phyloP scores from a whole-genome alignment of 2,888 invertebrate genomes.

The Petrophora chlorosata region DNA sequence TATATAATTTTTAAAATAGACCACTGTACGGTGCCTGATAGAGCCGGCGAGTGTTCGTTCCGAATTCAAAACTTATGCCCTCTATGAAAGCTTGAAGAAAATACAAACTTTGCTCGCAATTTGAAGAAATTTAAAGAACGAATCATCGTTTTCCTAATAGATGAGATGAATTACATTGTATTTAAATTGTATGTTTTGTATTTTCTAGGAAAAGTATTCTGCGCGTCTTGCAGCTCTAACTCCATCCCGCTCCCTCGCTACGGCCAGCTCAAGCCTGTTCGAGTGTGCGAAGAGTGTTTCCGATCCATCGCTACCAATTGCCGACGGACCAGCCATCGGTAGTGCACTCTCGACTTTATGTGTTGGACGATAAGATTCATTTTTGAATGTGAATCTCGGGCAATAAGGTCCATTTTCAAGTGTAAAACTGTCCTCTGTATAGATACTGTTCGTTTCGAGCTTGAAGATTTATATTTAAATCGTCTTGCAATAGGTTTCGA shows the following conservation, averaged over 20 bases:
- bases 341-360: conserved; percentile 2
- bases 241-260: conserved; percentile 96
- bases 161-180: too few species aligned
- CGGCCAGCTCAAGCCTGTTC: conserved; percentile 95
- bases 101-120: too few species aligned
- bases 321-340: conserved; percentile 41
- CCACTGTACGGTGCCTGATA: too few species aligned
- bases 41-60: too few species aligned
- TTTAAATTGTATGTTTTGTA: neutral
- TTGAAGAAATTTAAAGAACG: too few species aligned
- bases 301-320: conserved; percentile 51
- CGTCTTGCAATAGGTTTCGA: too few species aligned
- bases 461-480: too few species aligned
- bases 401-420: neutral
- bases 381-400: neutral
- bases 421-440: too few species aligned
- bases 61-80: too few species aligned
- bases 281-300: conserved; percentile 96
- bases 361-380: neutral
- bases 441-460: too few species aligned
- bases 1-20: too few species aligned
- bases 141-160: neutral
- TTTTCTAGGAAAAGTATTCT: conserved; percentile 91
- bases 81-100: too few species aligned
- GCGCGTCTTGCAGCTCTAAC: conserved; percentile 96